Percentiles rank a stretch among this genome's conserved stretches.
Evolutionary conservation across 2,113 vertebrate genomes (phyloP).

Genomic region (Ceyx cyanopectus): DNA sequence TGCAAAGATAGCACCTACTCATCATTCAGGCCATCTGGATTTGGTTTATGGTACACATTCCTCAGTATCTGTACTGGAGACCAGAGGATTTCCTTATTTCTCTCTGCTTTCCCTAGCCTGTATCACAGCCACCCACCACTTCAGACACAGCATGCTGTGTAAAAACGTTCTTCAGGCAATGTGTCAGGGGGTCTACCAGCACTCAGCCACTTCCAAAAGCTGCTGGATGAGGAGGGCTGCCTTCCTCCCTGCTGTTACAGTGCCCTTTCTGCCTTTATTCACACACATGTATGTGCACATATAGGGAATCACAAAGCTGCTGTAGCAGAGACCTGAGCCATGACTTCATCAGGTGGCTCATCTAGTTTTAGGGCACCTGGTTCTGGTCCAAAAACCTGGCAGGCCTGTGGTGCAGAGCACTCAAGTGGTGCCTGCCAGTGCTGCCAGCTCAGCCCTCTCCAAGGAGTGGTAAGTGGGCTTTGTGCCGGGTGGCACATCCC

Average conservation of each 20-base stretch:
- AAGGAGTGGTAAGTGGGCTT: rapidly evolving
- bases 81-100: slow-evolving; percentile 24
- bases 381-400: rapidly evolving
- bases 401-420: not conserved
- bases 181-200: not conserved
- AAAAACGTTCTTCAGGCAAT: not conserved
- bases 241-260: not conserved
- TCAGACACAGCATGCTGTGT: not conserved
- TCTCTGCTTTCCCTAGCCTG: not conserved
- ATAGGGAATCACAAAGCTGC: not conserved
- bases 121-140: not conserved
- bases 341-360: not conserved
- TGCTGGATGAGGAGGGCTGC: not conserved
- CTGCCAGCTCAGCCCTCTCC: not conserved
- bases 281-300: rapidly evolving
- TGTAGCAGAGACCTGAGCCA: not conserved
- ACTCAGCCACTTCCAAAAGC: not conserved
- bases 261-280: not conserved
- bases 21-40: not conserved
- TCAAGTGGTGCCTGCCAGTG: rapidly evolving
- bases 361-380: not conserved
- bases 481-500: not conserved
- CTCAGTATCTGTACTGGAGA: slow-evolving; percentile 27
- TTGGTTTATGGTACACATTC: slow-evolving; percentile 50
- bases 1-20: not conserved